Base-by-base conservation (phyloP, 1,140 invertebrate genomes). In the Tetraneura akinire region DNA sequence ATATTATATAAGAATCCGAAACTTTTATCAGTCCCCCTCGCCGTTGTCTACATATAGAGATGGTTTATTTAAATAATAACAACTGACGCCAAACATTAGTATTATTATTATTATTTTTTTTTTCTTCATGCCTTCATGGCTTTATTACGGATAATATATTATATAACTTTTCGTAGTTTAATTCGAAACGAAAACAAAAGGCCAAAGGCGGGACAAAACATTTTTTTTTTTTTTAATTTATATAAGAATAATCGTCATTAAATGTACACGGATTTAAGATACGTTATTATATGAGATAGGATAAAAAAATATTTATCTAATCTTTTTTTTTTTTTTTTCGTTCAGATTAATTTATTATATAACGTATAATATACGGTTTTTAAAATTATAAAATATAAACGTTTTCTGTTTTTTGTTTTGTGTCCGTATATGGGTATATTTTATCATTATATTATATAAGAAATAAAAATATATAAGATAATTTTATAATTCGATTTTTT, bases 1-100 rank as follows among this genome's bases (percentile, higher is more conserved):
- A n/a, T n/a, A n/a, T n/a, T n/a, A n/a, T 14, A 68, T 68, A 68
- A 29, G 23, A 62, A 51, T 71, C 21, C 29, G 29, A 71, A 71
- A 71, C 29, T 14, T 71, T 49, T 18, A 29, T 29, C 45, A 18
- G 21, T 18, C 64, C 68, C 68, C 68, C 47, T 71, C 16, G 18
- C 1, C 49, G 4, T 51, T 51, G 42, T 45, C 37, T 68, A 68
- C 11, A 37, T 62, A 29, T 14, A 23, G 64, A 68, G 37, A 70
- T 70, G 47, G 21, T 71, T 71, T 71, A 71, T 71, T 71, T 71
- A 71, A 71, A 71, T 71, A 71, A 71, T 70, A 71, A 71, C 68
- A 51, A 71, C 68, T 29, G 68, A 71, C 47, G 68, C 68, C 45
- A 51, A 68, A 47, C 66, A 47, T 68, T 68, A 68, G 45, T 68